phyloP scores from a whole-genome alignment of 1,140 invertebrate species.

The Microplitis demolitor region DNA sequence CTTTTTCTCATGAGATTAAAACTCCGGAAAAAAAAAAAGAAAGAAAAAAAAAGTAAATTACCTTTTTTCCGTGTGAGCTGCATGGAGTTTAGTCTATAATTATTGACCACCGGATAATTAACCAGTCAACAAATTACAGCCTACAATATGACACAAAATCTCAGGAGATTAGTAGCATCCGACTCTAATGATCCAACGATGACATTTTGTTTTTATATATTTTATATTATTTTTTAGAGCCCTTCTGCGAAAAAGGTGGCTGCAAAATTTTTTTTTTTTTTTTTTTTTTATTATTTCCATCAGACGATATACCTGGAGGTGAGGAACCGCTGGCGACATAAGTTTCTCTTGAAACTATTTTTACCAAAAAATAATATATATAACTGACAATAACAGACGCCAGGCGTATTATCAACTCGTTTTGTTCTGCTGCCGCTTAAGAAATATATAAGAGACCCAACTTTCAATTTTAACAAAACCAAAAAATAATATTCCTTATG shows the following conservation, averaged over 20 bases:
- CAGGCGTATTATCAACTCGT: no score
- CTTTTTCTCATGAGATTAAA: conserved; percentile 11
- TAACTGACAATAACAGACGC: no score
- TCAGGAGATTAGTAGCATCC: neutral
- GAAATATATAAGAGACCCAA: no score
- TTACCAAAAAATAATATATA: no score
- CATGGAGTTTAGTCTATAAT: neutral
- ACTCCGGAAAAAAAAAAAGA: neutral
- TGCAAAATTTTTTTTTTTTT: neutral
- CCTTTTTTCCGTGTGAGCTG: neutral
- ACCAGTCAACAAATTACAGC: neutral
- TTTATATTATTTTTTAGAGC: neutral
- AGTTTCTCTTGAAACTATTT: no score
- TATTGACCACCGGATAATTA: neutral
- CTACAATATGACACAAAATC: neutral
- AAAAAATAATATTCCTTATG: no score
- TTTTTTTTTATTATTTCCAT: neutral
- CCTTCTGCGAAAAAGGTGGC: neutral
- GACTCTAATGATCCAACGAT: neutral
- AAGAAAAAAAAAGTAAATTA: neutral
- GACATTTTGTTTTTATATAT: neutral
- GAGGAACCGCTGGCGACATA: no score
- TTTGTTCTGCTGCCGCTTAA: no score
- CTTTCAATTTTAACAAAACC: no score
- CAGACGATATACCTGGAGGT: no score